Evolutionary conservation across 1,140 invertebrate genomes (phyloP).

Genomic region (Maconellicoccus hirsutus): DNA sequence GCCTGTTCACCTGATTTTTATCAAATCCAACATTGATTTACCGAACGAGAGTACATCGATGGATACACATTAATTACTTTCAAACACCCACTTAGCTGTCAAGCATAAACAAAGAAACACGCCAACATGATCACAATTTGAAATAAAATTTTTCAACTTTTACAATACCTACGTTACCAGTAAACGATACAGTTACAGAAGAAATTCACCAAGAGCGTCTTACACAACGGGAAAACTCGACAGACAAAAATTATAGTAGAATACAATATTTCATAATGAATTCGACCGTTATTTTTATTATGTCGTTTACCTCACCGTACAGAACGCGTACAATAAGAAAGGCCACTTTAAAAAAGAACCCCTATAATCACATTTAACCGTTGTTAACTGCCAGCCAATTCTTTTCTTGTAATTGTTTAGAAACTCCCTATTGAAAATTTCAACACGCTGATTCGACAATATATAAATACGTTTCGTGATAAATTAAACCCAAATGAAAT

Average conservation of each 20-base stretch:
- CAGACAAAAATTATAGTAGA: background rate
- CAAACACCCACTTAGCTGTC: background rate
- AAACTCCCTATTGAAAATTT: background rate
- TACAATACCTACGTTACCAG: too few species aligned
- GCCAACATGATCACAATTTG: too few species aligned
- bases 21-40: too few species aligned
- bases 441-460: too few species aligned
- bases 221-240: background rate
- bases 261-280: background rate
- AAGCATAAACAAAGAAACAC: background rate
- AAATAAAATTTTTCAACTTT: too few species aligned
- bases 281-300: conserved; percentile 16
- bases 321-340: background rate
- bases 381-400: conserved; percentile 5
- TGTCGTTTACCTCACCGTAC: conserved; percentile 20
- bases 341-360: conserved; percentile 16
- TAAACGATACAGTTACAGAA: too few species aligned
- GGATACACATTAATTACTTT: background rate
- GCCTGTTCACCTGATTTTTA: too few species aligned
- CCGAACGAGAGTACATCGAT: background rate
- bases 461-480: too few species aligned
- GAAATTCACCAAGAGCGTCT: too few species aligned
- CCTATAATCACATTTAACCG: conserved; percentile 10
- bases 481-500: too few species aligned
- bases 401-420: conserved; percentile 15